A percentile compares a stretch with the other conserved stretches of the same genome.
Evolutionary conservation across 2,888 invertebrate species (phyloP).

Genomic region (Sesia bembeciformis): DNA sequence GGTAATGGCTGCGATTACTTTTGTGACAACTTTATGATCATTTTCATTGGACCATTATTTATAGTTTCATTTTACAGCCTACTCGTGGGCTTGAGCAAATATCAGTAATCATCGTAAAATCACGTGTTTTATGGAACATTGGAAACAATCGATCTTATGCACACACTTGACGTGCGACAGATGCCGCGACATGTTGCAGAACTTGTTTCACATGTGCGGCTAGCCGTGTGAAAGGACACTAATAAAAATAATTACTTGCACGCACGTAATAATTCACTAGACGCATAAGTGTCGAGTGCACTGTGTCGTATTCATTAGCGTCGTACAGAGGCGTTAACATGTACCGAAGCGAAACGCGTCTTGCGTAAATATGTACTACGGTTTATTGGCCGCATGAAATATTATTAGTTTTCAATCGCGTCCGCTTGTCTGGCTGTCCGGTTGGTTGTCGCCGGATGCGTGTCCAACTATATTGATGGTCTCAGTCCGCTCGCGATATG

Average conservation of each 20-base stretch:
- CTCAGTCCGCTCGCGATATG: constrained; percentile 32
- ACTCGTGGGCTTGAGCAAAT: background rate
- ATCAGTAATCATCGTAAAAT: background rate
- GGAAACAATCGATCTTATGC: background rate
- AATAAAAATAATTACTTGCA: background rate
- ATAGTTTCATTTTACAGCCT: background rate
- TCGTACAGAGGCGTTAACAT: background rate
- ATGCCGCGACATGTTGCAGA: background rate
- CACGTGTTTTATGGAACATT: background rate
- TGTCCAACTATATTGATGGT: constrained; percentile 57
- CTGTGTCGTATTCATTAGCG: background rate
- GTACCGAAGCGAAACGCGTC: constrained; percentile 5
- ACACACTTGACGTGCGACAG: too few species aligned
- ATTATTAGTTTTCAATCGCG: constrained; percentile 52
- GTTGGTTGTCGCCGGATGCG: constrained; percentile 54
- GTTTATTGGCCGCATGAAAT: constrained; percentile 41
- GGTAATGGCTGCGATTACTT: background rate
- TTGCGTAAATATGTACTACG: constrained; percentile 41
- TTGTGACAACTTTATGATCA: background rate
- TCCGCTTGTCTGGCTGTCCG: constrained; percentile 43
- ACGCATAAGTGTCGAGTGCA: background rate
- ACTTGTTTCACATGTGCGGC: background rate
- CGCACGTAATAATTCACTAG: background rate
- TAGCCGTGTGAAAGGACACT: background rate
- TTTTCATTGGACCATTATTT: background rate